Evolutionary conservation across 2,797 vertebrate species (phyloP).

Genomic region (Rhinophrynus dorsalis): DNA sequence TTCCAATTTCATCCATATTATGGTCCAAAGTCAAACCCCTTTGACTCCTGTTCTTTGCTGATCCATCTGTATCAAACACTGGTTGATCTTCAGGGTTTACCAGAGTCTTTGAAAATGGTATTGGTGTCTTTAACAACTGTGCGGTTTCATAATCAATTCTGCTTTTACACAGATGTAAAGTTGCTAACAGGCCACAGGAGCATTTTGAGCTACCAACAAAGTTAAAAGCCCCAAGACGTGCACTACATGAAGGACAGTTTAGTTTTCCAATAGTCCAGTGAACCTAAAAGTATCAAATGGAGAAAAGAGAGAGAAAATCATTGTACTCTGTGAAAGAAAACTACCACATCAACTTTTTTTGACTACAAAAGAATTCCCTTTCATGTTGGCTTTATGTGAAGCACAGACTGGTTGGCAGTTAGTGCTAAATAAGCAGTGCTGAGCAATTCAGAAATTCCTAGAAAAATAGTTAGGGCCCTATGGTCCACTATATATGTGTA

Average conservation of each 20-base stretch:
- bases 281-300: conserved; percentile 74
- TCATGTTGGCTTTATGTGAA: conserved; percentile 23
- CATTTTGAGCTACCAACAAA: conserved; percentile 77
- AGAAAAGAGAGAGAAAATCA: not conserved
- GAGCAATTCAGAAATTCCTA: conserved; percentile 23
- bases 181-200: conserved; percentile 73
- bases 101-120: conserved; percentile 58
- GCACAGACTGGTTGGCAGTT: conserved; percentile 25
- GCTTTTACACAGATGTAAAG: conserved; percentile 78
- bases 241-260: conserved; percentile 80
- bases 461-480: no score
- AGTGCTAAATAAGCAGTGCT: conserved; percentile 16
- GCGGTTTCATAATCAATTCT: conserved; percentile 63
- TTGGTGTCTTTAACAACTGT: conserved; percentile 54
- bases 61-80: conserved; percentile 52
- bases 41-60: conserved; percentile 50
- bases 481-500: no score
- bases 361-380: conserved; percentile 56
- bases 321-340: conserved; percentile 52
- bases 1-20: conserved; percentile 53
- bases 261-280: conserved; percentile 78
- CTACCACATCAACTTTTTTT: conserved; percentile 59
- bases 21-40: conserved; percentile 51
- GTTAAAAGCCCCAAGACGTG: conserved; percentile 80
- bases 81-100: conserved; percentile 51